phyloP scores from a whole-genome alignment of 2,113 vertebrate species.

The Trichomycterus rosablanca region DNA sequence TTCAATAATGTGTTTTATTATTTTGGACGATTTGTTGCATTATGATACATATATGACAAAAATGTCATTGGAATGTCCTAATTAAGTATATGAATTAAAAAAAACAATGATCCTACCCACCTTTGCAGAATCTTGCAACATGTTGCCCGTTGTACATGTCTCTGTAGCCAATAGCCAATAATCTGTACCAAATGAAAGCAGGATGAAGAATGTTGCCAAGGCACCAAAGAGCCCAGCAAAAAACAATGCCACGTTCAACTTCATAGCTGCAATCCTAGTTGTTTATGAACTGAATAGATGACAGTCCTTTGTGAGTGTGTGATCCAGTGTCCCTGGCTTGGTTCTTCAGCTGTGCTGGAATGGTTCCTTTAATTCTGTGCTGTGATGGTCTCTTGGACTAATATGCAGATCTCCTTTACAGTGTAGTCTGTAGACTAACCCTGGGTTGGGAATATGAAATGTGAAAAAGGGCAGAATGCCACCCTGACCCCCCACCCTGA shows the following conservation, averaged over 20 bases:
- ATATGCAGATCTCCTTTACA: neutral
- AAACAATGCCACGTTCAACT: conserved; percentile 82
- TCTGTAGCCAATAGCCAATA: conserved; percentile 93
- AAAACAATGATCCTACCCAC: conserved; percentile 45
- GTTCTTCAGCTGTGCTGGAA: neutral
- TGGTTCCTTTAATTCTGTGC: neutral
- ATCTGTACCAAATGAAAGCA: conserved; percentile 93
- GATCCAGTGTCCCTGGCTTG: neutral
- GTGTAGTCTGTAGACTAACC: conserved; percentile 2
- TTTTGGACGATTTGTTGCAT: no score
- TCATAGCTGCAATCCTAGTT: conserved; percentile 69
- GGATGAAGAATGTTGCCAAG: conserved; percentile 79
- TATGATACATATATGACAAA: no score
- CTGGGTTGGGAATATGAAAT: conserved; percentile 8
- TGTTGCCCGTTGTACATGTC: conserved; percentile 62
- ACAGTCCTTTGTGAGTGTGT: neutral
- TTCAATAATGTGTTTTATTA: neutral
- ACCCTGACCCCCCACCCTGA: conserved; percentile 56
- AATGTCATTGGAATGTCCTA: no score
- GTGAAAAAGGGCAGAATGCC: conserved; percentile 57
- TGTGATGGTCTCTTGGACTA: conserved; percentile 1
- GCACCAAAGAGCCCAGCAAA: conserved; percentile 92
- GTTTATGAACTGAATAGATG: neutral
- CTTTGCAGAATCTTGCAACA: conserved; percentile 30
- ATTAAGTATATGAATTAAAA: neutral